A percentile compares a stretch with the other conserved stretches of the same genome.
Conservation (phyloP, 2,113 vertebrate genomes). For the Conger conger region DNA sequence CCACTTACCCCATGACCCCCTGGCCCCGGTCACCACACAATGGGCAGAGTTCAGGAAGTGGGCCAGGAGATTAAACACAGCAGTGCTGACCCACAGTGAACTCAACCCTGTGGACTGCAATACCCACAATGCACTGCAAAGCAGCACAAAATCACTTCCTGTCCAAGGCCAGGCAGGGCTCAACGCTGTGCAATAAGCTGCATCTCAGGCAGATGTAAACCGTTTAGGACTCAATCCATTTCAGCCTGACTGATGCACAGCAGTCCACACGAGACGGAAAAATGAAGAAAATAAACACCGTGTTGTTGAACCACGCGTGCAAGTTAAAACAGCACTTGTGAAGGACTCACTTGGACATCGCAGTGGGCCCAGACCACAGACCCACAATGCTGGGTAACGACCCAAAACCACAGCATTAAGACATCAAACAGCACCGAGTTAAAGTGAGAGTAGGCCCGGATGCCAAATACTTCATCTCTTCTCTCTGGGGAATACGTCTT, state of each 20-base stretch:
- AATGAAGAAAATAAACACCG: neutral
- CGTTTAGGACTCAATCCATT: neutral
- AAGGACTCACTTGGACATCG: neutral
- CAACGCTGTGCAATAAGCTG: neutral
- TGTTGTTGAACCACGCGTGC: neutral
- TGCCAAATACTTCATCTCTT: neutral
- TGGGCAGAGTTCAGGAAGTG: too few relatives aligned
- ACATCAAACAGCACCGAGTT: neutral
- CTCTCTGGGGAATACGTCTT: neutral
- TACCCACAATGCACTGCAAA: neutral
- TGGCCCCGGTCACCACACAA: too few relatives aligned
- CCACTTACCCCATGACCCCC: too few relatives aligned
- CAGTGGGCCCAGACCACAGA: neutral
- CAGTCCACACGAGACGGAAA: neutral
- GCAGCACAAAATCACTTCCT: neutral
- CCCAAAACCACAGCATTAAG: neutral
- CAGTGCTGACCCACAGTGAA: neutral
- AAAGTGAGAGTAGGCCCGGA: neutral
- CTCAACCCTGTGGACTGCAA: neutral
- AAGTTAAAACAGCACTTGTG: neutral
- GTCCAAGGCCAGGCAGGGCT: neutral
- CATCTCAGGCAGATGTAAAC: neutral
- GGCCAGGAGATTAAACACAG: too few relatives aligned
- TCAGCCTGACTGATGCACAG: neutral
- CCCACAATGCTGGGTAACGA: neutral